These are phyloP conservation scores for Sminthurinus aureus DNA, from an alignment of 2,888 invertebrate species.

Conservation along the genomic window DNA sequence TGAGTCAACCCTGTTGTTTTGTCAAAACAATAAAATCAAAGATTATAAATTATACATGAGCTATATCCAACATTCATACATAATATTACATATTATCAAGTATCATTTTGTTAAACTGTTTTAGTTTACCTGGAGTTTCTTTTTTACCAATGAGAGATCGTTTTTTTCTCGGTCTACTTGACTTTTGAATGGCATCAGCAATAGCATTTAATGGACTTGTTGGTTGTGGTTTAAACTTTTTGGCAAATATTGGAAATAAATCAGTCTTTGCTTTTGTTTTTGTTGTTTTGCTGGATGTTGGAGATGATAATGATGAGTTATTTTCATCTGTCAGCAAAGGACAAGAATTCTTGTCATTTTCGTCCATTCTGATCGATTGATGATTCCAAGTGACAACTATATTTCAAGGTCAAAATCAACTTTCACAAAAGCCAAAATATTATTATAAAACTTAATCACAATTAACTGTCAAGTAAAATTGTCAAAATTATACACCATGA, in stretches of 20 bases:
- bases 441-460: no score
- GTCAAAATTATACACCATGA: no score
- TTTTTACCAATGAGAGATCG: constrained; percentile 49
- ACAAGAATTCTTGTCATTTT: neutral
- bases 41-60: neutral
- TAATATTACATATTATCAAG: no score
- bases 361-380: neutral
- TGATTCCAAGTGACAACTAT: no score
- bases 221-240: constrained; percentile 48
- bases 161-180: constrained; percentile 39
- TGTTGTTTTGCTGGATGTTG: neutral
- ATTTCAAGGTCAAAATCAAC: no score
- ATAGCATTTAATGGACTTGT: constrained; percentile 48
- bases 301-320: neutral
- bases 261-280: constrained; percentile 33
- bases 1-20: constrained; percentile 49
- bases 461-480: no score
- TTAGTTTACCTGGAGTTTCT: constrained; percentile 48
- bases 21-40: neutral
- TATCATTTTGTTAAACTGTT: no score
- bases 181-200: constrained; percentile 44
- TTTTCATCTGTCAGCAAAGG: neutral
- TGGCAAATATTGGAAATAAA: constrained; percentile 55
- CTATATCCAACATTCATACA: neutral
- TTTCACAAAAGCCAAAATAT: no score